Evolutionary conservation across 1,140 invertebrate species (phyloP), one percentile per base, ranked within the genome.

Genomic region (Chironomus striatipennis): DNA sequence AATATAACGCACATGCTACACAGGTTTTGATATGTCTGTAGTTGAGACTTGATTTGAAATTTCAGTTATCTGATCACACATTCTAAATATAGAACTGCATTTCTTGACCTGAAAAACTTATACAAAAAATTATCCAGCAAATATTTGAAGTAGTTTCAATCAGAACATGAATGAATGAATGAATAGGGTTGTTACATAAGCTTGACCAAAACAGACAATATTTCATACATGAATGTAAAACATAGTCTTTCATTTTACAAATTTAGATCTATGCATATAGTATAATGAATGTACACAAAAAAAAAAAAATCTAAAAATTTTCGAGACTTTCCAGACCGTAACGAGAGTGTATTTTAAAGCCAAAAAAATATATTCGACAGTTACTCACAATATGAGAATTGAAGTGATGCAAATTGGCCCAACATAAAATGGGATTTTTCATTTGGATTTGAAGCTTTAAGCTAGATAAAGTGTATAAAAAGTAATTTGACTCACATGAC

Each of bases 301-400:
- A 67, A 65, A 70, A 20, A 70, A 70, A 70, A 70, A 70, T 20
- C 7, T n/a, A n/a, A 10, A 21, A 18, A 70, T 70, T 67, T 6
- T 10, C 18, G 65, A 8, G 17, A 18, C 18, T 70, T 70, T 70
- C 17, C 65, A 70, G 65, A 70, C 65, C 65, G 65, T 70, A 70
- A 70, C 65, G 65, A 70, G 18, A 67, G 7, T 20, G 17, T 3
- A n/a, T 57, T 57, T 57, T 57, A 2, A n/a, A 12, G 9, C 10
- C 47, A n/a, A 12, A 12, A 12, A 12, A 57, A 8, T 6, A 18
- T 20, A 18, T 21, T 70, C 65, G 65, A 70, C 65, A 70, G 47
- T 57, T 57, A 57, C 9, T 10, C 9, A 21, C 20, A 20, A 20
- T 20, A 10, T 70, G 15, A 20, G 18, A 70, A 70, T n/a, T 18